Evolutionary conservation across 2,797 vertebrate species (phyloP), one percentile per base, ranked within the genome.

Genomic region (Thaleichthys pacificus): DNA sequence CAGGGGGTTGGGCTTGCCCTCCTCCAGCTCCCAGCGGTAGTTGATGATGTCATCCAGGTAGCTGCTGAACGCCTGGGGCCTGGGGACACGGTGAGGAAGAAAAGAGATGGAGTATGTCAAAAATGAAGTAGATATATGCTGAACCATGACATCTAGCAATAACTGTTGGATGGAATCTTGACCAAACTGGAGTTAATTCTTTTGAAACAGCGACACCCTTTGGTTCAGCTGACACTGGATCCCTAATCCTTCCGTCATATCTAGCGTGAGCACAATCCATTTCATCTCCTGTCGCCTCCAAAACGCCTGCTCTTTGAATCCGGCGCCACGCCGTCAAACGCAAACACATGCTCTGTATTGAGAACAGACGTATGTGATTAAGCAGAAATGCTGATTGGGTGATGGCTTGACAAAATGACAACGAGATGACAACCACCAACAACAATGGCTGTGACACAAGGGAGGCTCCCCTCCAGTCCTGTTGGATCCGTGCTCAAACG

Each of bases 11-110:
- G 97, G 95, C 61, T 98, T 97, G 54, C 98, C 98, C 85, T 99
- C 98, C 77, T 99, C 97, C 77, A 98, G 91, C 84, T 98, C 97
- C 97, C 97, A 99, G 57, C 97, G 94, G 83, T 98, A 98, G 90
- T 93, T 99, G 85, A 99, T 98, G 86, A 99, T 98, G 91, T 99
- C 98, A 58, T 99, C 95, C 79, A 99, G 92, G 90, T 99, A 99
- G 80, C 94, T 91, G 85, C 96, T 95, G 83, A 95, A 98, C 0
- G 95, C 95, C 90, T 97, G 91, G 28, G 95, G 92, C 77, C 98
- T 99, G 71, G 51, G 78, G 49, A 28, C 15, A n/a, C 5, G 6
- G 22, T 1, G 35, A 22, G 17, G 30, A 19, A 42, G 32, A 68
- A 2, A 19, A 57, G 49, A 19, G 2, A 58, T 9, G 7, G 54